These are phyloP conservation scores for Aplochiton taeniatus DNA, from an alignment of 2,797 vertebrate genomes.

Conservation along the genomic window DNA sequence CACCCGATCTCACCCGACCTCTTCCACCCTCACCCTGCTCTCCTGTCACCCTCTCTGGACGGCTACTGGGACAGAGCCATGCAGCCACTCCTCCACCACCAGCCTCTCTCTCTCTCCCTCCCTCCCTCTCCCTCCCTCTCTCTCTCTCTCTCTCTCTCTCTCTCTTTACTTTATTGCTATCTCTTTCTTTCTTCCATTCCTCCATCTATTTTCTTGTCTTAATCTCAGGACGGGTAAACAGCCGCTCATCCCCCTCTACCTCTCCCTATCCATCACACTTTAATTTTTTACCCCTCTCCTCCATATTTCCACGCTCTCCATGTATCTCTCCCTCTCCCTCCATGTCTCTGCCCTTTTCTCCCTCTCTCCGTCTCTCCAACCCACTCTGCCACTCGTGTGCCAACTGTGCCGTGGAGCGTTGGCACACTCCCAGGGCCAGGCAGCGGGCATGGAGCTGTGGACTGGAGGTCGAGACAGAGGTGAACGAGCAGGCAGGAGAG, in stretches of 20 bases:
- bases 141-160: conserved; percentile 19
- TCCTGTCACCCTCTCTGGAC: background rate
- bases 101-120: background rate
- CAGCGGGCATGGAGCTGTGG: conserved; percentile 38
- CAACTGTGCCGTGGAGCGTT: conserved; percentile 65
- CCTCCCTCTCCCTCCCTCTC: conserved; percentile 20
- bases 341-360: background rate
- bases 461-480: conserved; percentile 72
- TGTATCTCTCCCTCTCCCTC: background rate
- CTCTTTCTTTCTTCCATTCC: background rate
- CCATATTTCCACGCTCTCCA: too few relatives aligned
- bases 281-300: too few relatives aligned
- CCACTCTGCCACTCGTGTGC: conserved; percentile 49
- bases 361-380: conserved; percentile 34
- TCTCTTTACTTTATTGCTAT: conserved; percentile 15
- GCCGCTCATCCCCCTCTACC: too few relatives aligned
- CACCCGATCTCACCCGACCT: too few relatives aligned
- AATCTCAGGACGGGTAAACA: too few relatives aligned
- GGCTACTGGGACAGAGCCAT: background rate
- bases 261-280: too few relatives aligned
- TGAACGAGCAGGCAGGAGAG: conserved; percentile 57
- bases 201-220: too few relatives aligned
- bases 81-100: background rate
- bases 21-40: background rate
- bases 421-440: conserved; percentile 60